Evolutionary conservation across 2,113 vertebrate genomes (phyloP), one percentile per base, ranked within the genome.

Genomic region (Dipodomys merriami): DNA sequence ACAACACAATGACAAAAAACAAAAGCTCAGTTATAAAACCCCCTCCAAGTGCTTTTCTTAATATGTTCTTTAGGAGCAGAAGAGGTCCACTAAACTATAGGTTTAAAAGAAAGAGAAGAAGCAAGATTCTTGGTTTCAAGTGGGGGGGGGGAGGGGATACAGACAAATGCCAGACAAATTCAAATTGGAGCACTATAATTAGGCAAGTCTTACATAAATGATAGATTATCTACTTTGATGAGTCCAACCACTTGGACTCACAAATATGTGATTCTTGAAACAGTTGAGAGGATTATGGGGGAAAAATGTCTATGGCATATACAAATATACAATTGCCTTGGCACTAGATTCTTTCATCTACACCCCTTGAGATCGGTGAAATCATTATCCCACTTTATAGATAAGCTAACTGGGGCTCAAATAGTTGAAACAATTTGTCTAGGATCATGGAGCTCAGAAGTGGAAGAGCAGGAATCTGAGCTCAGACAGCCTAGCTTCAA

Each of bases 341-440:
- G 22, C 46, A 76, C 29, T 49, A 39, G 44, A 64, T 93, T 86
- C 20, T 78, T 93, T 94, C 39, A 91, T 69, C 46, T 35, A 60
- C 22, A 78, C 80, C 44, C 67, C 77, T 74, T 74, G 65, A 87
- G 68, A 83, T 65, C 65, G 22, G 64, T 82, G 60, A 22, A 94
- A 92, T 88, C 88, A 79, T 91, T 67, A 91, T 29, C 30, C 79
- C 10, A 91, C 90, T 91, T 93, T 95, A 84, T 84, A 95, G 87
- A 82, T 74, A 90, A 88, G 77, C 80, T 83, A 89, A 73, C 35
- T 57, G 44, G 82, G 46, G 85, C 90, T 93, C 69, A 84, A 76
- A 76, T 15, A 68, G 44, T 94, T 89, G 68, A 95, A 94, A 74
- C 65, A 92, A 87, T n/a, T 96, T 82, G 82, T 60, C 64, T 65